Base-by-base conservation (phyloP, 2,888 invertebrate genomes). In the Andrena hattorfiana region DNA sequence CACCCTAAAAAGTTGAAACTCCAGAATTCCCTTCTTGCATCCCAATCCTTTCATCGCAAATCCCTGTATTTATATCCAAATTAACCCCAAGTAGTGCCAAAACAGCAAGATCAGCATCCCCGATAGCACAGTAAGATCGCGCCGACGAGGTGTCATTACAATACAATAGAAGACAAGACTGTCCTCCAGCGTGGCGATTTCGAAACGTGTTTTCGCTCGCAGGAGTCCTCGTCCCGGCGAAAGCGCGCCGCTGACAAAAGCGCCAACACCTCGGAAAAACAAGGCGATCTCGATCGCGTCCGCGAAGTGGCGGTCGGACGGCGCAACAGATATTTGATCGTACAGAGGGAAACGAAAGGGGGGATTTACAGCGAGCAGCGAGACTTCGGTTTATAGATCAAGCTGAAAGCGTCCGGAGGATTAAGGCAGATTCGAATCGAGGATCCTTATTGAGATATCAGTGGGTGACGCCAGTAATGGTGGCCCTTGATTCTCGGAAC, bases 381-480 rank as follows among this genome's bases (percentile, higher is more conserved):
- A 32, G 23, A 13, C 20, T n/a, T 28, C 23, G 48, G 28, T 56
- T 63, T 69, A 80, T 73, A 48, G 73, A 54, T 73, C 30, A 13
- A 10, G 26, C 56, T 32, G 51, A 26, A 5, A 32, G 56, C 23
- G 68, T 74, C 49, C 30, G 51, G 16, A 42, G 77, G 83, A 81
- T 84, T 75, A 71, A 69, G 26, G 63, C 7, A 54, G 83, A 78
- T 76, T 68, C 74, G 60, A 71, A 70, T 67, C 72, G 74, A 26
- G 82, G 75, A 82, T 79, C 77, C 81, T 71, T 84, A 86, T 86
- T 86, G 84, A 86, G 86, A 86, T 86, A 86, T 85, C 86, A 85
- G 85, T 51, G 71, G 63, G 74, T 81, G 81, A 86, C 78, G 71
- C 68, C 74, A 62, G 83, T 83, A 86, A 85, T 81, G 85, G 76